Evolutionary conservation across 35 echinoderm and acorn worm genomes (phyloP).

Genomic region (Strongylocentrotus purpuratus): DNA sequence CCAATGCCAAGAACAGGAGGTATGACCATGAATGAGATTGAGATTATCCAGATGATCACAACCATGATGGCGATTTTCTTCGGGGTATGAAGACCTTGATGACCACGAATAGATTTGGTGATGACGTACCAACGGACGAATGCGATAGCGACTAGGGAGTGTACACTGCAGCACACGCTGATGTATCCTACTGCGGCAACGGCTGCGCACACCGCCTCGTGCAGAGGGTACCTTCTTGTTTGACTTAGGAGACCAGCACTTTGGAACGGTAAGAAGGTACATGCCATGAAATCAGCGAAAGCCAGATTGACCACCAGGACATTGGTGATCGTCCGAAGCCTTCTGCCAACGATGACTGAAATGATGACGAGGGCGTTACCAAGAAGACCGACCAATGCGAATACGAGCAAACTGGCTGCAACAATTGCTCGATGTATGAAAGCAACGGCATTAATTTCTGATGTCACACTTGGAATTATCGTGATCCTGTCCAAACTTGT

Average conservation of each 20-base stretch:
- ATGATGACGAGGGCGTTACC: slow-evolving; percentile 55
- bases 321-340: slow-evolving; percentile 70
- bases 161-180: slow-evolving; percentile 34
- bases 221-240: not conserved
- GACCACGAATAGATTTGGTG: slow-evolving; percentile 35
- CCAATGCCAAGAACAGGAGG: slow-evolving; percentile 31
- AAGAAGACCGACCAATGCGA: not conserved
- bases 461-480: not conserved
- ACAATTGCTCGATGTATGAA: not conserved
- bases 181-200: not conserved
- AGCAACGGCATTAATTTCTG: not conserved
- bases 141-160: slow-evolving; percentile 51
- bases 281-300: too few relatives aligned
- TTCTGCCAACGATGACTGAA: slow-evolving; percentile 48
- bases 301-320: too few relatives aligned
- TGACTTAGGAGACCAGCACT: too few relatives aligned
- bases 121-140: slow-evolving; percentile 59
- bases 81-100: slow-evolving; percentile 38
- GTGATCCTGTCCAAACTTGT: not conserved
- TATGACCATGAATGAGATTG: not conserved
- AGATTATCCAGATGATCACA: slow-evolving; percentile 52
- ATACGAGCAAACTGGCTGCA: not conserved
- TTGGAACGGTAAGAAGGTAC: too few relatives aligned
- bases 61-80: slow-evolving; percentile 40
- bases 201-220: slow-evolving; percentile 11